Conservation (phyloP, 2,888 invertebrate genomes). For the Rugalucina vietnamica region DNA sequence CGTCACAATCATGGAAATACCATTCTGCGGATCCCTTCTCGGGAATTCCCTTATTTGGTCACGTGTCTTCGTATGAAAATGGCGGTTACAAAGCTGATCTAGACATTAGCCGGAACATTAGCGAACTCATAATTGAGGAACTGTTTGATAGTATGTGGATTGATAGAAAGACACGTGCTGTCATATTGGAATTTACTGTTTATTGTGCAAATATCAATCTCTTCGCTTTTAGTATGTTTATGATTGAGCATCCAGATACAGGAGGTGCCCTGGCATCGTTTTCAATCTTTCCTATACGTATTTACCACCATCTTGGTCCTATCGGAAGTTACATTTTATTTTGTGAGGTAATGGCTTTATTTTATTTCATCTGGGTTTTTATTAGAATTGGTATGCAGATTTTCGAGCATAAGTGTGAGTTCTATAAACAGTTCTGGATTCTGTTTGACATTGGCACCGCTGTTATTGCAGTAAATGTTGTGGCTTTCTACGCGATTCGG, state of each 20-base stretch:
- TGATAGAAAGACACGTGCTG: conserved; percentile 71
- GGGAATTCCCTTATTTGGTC: conserved; percentile 62
- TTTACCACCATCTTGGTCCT: conserved; percentile 60
- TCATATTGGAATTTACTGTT: conserved; percentile 74
- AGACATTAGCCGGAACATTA: conserved; percentile 62
- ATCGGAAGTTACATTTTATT: conserved; percentile 57
- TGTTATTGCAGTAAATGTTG: conserved; percentile 38
- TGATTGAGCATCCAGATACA: conserved; percentile 74
- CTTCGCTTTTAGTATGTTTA: conserved; percentile 69
- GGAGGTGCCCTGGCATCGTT: conserved; percentile 70
- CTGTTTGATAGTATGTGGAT: conserved; percentile 68
- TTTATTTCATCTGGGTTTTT: conserved; percentile 50
- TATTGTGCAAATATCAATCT: conserved; percentile 73
- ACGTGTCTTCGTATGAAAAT: conserved; percentile 57
- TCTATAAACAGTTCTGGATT: conserved; percentile 64
- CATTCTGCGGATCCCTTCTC: conserved; percentile 55
- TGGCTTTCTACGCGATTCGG: conserved; percentile 58
- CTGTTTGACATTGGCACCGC: conserved; percentile 59
- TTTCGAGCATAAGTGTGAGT: conserved; percentile 41
- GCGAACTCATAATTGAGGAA: conserved; percentile 57
- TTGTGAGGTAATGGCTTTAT: conserved; percentile 55
- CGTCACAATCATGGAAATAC: conserved; percentile 61
- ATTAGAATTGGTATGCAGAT: conserved; percentile 53
- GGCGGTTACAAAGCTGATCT: conserved; percentile 71
- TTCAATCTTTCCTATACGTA: conserved; percentile 63